Evolutionary conservation across 2,113 vertebrate species (phyloP).

Genomic region (Mesembrinibis cayennensis): DNA sequence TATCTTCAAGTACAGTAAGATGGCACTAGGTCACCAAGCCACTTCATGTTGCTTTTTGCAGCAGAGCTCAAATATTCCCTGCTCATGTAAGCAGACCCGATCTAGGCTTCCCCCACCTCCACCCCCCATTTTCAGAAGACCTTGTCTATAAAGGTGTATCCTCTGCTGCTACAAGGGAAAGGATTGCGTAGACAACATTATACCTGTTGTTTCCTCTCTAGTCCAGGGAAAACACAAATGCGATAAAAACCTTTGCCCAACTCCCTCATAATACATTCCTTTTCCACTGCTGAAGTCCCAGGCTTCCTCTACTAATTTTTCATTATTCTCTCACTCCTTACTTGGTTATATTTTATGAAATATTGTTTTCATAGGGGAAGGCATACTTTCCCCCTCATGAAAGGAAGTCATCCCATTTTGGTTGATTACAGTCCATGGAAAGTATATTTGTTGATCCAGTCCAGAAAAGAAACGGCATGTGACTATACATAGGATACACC

Average conservation of each 20-base stretch:
- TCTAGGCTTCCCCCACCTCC: neutral
- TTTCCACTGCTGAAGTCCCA: neutral
- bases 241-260: neutral
- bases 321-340: neutral
- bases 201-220: neutral
- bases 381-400: neutral
- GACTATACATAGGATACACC: neutral
- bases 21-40: neutral
- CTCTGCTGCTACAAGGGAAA: neutral
- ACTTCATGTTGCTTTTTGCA: neutral
- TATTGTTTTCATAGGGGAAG: neutral
- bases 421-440: neutral
- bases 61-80: neutral
- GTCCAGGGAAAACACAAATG: neutral
- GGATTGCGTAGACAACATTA: neutral
- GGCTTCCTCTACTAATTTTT: neutral
- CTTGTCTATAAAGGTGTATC: neutral
- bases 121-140: rapidly evolving
- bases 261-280: neutral
- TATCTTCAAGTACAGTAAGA: neutral
- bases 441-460: neutral
- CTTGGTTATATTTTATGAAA: neutral
- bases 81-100: rapidly evolving
- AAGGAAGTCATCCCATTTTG: neutral
- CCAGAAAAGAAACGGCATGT: neutral